These are phyloP conservation scores for Drosophila parthenogenetica DNA, from an alignment of 2,888 invertebrate species.

Conservation along the genomic window DNA sequence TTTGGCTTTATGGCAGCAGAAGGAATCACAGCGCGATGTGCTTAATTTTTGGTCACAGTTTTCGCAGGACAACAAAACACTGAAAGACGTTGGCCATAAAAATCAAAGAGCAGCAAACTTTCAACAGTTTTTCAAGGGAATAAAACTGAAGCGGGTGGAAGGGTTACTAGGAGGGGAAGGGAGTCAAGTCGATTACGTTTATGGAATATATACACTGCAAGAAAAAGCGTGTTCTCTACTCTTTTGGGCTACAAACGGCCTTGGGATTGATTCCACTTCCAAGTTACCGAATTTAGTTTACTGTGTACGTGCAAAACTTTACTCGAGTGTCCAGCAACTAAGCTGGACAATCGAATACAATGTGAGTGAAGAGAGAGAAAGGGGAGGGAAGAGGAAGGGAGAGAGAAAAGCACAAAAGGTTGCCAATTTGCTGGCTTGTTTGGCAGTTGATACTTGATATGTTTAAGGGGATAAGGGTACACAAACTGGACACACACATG, in stretches of 20 bases:
- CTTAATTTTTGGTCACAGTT: conserved; percentile 52
- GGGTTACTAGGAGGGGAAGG: not conserved
- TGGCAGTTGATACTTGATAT: conserved; percentile 77
- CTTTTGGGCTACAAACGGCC: too few relatives aligned
- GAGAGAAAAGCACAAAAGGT: conserved; percentile 35
- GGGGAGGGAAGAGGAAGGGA: not conserved
- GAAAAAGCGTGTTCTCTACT: too few relatives aligned
- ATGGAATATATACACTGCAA: conserved; percentile 56
- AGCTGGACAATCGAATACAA: conserved; percentile 45
- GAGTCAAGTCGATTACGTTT: conserved; percentile 68
- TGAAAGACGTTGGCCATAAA: conserved; percentile 40
- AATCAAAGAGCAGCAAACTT: conserved; percentile 56
- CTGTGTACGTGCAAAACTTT: conserved; percentile 24
- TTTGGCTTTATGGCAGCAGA: conserved; percentile 45
- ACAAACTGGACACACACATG: conserved; percentile 12
- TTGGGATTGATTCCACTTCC: too few relatives aligned
- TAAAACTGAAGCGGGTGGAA: too few relatives aligned
- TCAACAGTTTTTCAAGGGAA: conserved; percentile 23
- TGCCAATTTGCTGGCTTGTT: conserved; percentile 75
- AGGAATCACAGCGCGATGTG: conserved; percentile 30
- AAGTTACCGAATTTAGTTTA: too few relatives aligned
- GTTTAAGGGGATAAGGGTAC: conserved; percentile 49
- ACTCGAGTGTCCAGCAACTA: conserved; percentile 23
- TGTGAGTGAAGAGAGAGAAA: not conserved
- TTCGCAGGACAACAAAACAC: conserved; percentile 16